Base-by-base conservation (phyloP, 2,797 vertebrate species). In the Syngnathus rostellatus region DNA sequence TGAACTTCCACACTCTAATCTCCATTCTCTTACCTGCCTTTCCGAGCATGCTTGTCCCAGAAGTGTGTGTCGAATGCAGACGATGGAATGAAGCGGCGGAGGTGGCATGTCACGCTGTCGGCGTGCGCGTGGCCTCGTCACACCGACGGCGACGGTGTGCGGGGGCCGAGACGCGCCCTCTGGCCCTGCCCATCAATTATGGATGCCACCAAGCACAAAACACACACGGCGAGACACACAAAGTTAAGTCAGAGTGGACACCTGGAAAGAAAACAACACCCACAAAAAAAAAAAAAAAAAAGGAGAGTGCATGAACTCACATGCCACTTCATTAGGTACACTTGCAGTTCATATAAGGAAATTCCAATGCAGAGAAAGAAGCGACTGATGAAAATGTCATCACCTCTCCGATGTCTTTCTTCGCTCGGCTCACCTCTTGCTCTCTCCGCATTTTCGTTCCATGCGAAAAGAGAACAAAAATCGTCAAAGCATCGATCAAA, bases 171-270 rank as follows among this genome's bases (percentile, higher is more conserved):
- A 82, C 80, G 70, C 74, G 80, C 80, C 81, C 81, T 84, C 81
- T 81, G 78, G 74, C 83, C 82, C 73, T 71, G 69, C 72, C 82
- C 76, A 81, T 89, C 86, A 88, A 83, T 87, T 85, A 85, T 79
- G 71, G 80, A 85, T 73, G 77, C 75, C 81, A 75, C 54, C 77
- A 73, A 81, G 80, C 78, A 72, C 58, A 38, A 38, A 41, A 21
- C 40, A 23, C 53, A 40, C 37, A 60, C 45, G 6, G 40, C 41
- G 9, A 16, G 39, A 67, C 38, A 43, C 45, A 53, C 68, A 48
- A 40, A 53, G 43, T 60, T 68, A 62, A 16, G 17, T 50, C n/a
- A 66, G 50, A 23, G 38, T 60, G 38, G 10, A 21, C 3, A 39
- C 8, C 37, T 1, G 17, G 9, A 45, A 37, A 50, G 8, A 61